Percentiles rank a stretch among this genome's conserved stretches.
These are phyloP conservation scores for Eristalis arbustorum DNA, from an alignment of 2,888 invertebrate genomes.

Conservation along the genomic window DNA sequence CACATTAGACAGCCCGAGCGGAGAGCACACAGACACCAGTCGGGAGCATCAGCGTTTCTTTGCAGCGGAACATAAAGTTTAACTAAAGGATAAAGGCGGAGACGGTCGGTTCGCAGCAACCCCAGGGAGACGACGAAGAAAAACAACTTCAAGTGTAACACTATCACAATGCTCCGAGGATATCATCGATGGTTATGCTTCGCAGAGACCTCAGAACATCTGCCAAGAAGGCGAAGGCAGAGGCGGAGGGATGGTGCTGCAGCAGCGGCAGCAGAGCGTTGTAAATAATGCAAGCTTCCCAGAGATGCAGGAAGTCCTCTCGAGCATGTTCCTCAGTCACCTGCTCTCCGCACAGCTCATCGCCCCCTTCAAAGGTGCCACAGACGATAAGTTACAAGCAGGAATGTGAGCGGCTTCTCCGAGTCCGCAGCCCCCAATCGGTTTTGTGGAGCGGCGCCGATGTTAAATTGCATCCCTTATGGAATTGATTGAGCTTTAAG, in stretches of 20 bases:
- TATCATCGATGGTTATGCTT: constrained; percentile 69
- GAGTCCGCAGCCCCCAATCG: constrained; percentile 37
- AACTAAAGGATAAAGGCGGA: constrained; percentile 39
- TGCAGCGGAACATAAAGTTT: constrained; percentile 60
- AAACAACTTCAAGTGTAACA: constrained; percentile 56
- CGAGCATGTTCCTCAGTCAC: constrained; percentile 3
- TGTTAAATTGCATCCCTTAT: constrained; percentile 63
- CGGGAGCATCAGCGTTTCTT: constrained; percentile 15
- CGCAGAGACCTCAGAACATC: constrained; percentile 38
- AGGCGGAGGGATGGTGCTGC: no score
- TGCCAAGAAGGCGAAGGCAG: constrained; percentile 55
- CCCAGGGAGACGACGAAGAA: constrained; percentile 17
- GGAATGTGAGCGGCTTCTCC: constrained; percentile 5
- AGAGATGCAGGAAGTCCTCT: constrained; percentile 56
- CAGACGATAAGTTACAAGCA: constrained; percentile 46
- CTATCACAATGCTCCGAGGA: constrained; percentile 56
- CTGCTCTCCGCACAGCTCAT: not conserved
- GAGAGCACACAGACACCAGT: not conserved
- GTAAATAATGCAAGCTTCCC: constrained; percentile 61
- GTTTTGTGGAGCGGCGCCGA: constrained; percentile 42
- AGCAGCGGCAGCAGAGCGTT: constrained; percentile 16
- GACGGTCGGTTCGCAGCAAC: no score
- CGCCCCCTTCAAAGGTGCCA: constrained; percentile 42
- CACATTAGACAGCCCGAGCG: constrained; percentile 22
- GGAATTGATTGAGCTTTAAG: constrained; percentile 69